phyloP scores from a whole-genome alignment of 2,113 vertebrate genomes.

The Conger conger region DNA sequence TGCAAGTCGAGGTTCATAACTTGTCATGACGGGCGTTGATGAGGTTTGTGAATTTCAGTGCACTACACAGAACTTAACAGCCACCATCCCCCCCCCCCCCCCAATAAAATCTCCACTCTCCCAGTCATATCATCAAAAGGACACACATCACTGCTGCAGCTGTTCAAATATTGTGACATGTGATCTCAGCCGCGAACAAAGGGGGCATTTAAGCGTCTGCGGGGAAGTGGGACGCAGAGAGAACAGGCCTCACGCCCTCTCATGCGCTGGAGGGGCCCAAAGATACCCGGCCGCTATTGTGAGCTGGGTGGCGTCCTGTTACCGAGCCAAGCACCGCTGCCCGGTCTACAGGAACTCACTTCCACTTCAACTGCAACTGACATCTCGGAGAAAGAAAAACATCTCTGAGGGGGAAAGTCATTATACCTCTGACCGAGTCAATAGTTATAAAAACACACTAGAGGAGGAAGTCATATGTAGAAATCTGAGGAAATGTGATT shows the following conservation, averaged over 20 bases:
- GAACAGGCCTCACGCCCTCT: conserved; percentile 44
- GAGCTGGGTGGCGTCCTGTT: neutral
- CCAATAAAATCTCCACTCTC: neutral
- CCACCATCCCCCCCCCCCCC: neutral
- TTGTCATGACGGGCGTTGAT: neutral
- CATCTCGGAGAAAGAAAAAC: neutral
- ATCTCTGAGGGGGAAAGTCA: too few species aligned
- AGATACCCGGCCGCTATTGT: neutral
- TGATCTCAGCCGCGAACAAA: conserved; percentile 67
- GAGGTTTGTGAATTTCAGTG: too few species aligned
- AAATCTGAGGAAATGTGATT: neutral
- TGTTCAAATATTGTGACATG: conserved; percentile 76
- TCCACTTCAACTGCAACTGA: neutral
- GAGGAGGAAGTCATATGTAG: neutral
- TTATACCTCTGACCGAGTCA: too few species aligned
- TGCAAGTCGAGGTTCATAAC: neutral
- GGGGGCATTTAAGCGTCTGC: conserved; percentile 50
- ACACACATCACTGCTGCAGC: conserved; percentile 56
- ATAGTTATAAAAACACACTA: neutral
- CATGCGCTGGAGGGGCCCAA: too few species aligned
- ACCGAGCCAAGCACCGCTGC: neutral
- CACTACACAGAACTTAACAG: neutral
- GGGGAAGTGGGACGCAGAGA: conserved; percentile 54
- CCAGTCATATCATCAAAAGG: conserved; percentile 43
- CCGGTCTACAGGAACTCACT: neutral